phyloP scores from a whole-genome alignment of 2,113 vertebrate species.

The Petromus typicus region DNA sequence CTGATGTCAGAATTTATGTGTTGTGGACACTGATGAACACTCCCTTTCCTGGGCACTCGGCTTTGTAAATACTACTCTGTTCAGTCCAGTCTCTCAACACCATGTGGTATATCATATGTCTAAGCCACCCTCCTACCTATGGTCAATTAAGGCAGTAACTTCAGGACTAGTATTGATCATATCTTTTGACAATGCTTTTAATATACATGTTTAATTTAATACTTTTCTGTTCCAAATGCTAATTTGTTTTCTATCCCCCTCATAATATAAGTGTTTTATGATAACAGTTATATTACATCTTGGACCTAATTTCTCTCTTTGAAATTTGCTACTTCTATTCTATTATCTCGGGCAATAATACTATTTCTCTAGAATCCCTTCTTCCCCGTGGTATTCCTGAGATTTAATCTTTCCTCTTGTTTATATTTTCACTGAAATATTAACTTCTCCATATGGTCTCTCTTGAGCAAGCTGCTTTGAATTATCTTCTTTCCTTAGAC shows the following conservation, averaged over 20 bases:
- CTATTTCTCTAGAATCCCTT: background rate
- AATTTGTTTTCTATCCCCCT: background rate
- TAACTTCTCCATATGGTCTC: background rate
- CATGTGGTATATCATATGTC: fast-evolving
- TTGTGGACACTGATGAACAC: background rate
- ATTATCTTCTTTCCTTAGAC: background rate
- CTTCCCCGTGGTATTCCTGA: background rate
- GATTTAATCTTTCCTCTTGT: background rate
- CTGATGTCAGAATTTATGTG: background rate
- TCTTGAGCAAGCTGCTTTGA: background rate
- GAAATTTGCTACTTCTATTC: background rate
- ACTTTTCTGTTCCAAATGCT: background rate
- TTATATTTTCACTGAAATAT: background rate
- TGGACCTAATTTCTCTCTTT: background rate
- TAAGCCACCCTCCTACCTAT: background rate
- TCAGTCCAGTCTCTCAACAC: background rate
- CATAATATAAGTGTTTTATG: background rate
- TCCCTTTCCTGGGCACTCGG: background rate
- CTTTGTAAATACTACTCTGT: background rate
- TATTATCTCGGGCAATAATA: background rate
- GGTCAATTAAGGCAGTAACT: background rate
- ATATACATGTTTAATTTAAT: background rate
- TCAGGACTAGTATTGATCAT: background rate
- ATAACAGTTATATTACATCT: background rate
- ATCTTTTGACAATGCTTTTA: background rate